Evolutionary conservation across 2,797 vertebrate species (phyloP), one percentile per base, ranked within the genome.

Genomic region (Pseudochirops corinnae): DNA sequence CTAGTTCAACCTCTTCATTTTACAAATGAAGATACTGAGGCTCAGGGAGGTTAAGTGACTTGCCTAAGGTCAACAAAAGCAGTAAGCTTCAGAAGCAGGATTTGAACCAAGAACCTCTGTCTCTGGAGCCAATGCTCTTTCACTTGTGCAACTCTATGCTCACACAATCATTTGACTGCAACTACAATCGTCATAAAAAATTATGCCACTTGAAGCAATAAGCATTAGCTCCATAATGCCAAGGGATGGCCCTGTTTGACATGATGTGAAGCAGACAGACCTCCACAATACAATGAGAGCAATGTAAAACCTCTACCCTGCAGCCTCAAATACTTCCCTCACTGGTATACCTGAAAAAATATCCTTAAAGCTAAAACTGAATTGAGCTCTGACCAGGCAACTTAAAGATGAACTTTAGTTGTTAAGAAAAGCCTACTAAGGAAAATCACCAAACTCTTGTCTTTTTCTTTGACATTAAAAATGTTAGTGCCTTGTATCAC

Each of bases 391-490:
- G 67, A 4, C 6, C 16, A 90, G 26, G 91, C 67, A 90, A 95
- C 92, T 96, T 92, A 90, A 96, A 96, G 92, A 87, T 28, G 0
- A 4, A 87, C 56, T 58, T 1, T 95, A 31, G 24, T 28, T 67
- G 74, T 67, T 91, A 31, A 60, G 29, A 57, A n/a, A 93, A 60
- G 18, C 56, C 11, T 91, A 93, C n/a, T 90, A 6, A 12, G 33
- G 60, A 57, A 52, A 58, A 1, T 55, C 56, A 74, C 2, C 24
- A n/a, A 94, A 57, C 11, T 94, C 56, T 93, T 33, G 2, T 93
- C 55, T 60, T 98, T 96, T 60, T 92, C 39, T 91, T 58, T 4
- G 5, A n/a, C 50, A 94, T n/a, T 92, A 95, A 93, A 58, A 97
- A 93, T 93, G 55, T 50, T 93, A 56, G n/a, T 74, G 1, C 12